These are phyloP conservation scores for Neoitamus cyanurus DNA, from an alignment of 2,888 invertebrate genomes.

Conservation along the genomic window DNA sequence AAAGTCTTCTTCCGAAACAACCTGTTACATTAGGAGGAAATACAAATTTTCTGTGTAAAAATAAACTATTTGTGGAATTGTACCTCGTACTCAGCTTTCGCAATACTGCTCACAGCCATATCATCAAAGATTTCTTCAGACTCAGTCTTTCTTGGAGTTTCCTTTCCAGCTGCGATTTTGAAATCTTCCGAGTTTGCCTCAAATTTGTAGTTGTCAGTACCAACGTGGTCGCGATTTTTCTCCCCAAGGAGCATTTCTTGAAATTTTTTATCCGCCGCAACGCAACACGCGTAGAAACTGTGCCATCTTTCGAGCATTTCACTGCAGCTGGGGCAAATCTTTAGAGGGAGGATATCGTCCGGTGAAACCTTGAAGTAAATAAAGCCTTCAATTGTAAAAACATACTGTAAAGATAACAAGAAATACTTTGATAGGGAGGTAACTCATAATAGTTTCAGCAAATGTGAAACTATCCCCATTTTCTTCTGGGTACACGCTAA, in stretches of 20 bases:
- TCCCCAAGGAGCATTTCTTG: not conserved
- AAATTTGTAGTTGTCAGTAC: no score
- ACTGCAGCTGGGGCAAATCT: not conserved
- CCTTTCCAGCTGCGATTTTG: constrained; percentile 55
- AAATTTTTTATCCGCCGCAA: constrained; percentile 5
- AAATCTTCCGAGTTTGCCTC: no score
- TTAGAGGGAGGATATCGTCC: not conserved
- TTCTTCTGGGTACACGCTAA: not conserved
- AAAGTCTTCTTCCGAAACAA: not conserved
- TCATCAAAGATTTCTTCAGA: not conserved
- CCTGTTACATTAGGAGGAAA: not conserved
- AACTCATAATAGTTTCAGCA: not conserved
- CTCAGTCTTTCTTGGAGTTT: constrained; percentile 62
- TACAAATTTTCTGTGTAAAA: not conserved
- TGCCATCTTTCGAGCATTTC: not conserved
- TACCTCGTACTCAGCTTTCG: not conserved
- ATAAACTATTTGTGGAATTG: not conserved
- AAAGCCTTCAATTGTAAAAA: no score
- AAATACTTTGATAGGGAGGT: constrained; percentile 58
- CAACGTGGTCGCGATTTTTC: not conserved
- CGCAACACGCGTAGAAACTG: not conserved
- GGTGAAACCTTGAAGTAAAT: not conserved
- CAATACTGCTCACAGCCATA: constrained; percentile 21
- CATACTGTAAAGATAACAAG: no score
- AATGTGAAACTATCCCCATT: constrained; percentile 26